A percentile compares a stretch with the other conserved stretches of the same genome.
phyloP scores from a whole-genome alignment of 2,888 invertebrate genomes.

The Tiphia femorata region DNA sequence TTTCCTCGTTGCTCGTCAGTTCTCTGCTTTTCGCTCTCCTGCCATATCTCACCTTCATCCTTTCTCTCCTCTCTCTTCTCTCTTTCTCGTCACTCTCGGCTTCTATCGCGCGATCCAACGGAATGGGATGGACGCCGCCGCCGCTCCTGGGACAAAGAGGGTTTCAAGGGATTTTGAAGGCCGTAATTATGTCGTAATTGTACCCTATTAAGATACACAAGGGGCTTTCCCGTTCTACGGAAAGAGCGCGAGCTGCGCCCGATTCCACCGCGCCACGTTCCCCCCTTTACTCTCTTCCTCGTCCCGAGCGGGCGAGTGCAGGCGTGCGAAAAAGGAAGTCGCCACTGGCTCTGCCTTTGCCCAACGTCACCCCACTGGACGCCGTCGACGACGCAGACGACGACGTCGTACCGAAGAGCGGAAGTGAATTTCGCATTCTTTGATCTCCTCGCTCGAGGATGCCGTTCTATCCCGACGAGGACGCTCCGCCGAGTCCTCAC shows the following conservation, averaged over 20 bases:
- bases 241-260: too few species aligned
- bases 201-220: constrained; percentile 23
- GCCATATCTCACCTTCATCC: not conserved
- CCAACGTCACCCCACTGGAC: not conserved
- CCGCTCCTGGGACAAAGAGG: constrained; percentile 11
- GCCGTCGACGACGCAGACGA: not conserved
- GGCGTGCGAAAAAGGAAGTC: constrained; percentile 9
- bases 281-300: constrained; percentile 15
- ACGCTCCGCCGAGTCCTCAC: too few species aligned
- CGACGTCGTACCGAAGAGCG: not conserved
- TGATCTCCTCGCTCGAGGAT: too few species aligned
- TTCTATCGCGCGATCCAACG: constrained; percentile 14
- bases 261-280: too few species aligned
- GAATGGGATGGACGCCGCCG: not conserved
- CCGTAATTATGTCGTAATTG: constrained; percentile 23
- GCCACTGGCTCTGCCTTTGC: constrained; percentile 22
- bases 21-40: constrained; percentile 6
- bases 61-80: constrained; percentile 4
- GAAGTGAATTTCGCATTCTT: constrained; percentile 35
- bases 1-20: not conserved
- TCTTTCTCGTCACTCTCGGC: constrained; percentile 20
- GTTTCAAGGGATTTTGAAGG: constrained; percentile 2
- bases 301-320: constrained; percentile 16
- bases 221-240: constrained; percentile 5
- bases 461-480: too few species aligned